These are phyloP conservation scores for Melipona bicolor DNA, from an alignment of 2,888 invertebrate species.

Conservation along the genomic window DNA sequence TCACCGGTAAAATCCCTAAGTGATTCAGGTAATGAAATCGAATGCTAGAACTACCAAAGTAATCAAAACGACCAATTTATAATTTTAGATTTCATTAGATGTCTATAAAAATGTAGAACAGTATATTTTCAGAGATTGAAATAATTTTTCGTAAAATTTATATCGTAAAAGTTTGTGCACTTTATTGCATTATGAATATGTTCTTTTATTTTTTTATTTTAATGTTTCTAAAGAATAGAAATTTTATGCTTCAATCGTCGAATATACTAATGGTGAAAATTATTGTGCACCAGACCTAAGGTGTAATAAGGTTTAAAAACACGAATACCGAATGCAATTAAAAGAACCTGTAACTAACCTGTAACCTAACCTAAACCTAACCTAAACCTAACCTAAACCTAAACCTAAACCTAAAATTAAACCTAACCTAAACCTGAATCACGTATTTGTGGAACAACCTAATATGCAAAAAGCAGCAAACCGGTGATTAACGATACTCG, in stretches of 20 bases:
- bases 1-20: too few relatives aligned
- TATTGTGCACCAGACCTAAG: neutral
- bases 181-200: too few relatives aligned
- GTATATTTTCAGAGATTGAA: neutral
- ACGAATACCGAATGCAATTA: neutral
- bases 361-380: too few relatives aligned
- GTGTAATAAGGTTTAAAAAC: neutral
- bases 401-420: too few relatives aligned
- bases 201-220: too few relatives aligned
- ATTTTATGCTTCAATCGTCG: too few relatives aligned
- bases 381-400: neutral
- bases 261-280: neutral
- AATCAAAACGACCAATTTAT: too few relatives aligned
- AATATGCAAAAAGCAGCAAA: neutral
- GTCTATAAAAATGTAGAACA: neutral
- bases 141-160: neutral
- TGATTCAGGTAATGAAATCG: too few relatives aligned
- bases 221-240: too few relatives aligned
- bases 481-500: neutral
- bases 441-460: neutral
- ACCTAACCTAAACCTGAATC: neutral
- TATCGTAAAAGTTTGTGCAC: too few relatives aligned
- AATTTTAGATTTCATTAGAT: too few relatives aligned
- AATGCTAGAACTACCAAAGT: too few relatives aligned
- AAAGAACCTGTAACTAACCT: neutral